Evolutionary conservation across 1,140 invertebrate species (phyloP).

Genomic region (Onthophagus taurus): DNA sequence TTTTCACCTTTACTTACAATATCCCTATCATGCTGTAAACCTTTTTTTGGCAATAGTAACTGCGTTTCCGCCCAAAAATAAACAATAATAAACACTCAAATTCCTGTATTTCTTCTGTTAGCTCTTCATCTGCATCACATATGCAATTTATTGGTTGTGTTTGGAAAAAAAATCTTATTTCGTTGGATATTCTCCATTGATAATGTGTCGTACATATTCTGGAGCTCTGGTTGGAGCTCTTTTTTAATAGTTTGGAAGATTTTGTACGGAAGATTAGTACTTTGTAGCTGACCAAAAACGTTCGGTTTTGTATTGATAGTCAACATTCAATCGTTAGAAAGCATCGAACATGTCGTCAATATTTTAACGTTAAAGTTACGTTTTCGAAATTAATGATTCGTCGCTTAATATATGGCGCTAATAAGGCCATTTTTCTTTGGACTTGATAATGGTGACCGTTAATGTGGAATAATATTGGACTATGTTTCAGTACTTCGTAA

Average conservation of each 20-base stretch:
- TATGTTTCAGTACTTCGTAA: not conserved
- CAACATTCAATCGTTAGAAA: not conserved
- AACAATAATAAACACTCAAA: no score
- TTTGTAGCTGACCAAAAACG: not conserved
- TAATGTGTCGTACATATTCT: no score
- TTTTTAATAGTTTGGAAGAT: not conserved
- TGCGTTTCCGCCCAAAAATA: no score
- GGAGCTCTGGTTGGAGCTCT: not conserved
- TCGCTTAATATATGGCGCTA: not conserved
- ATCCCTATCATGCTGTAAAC: no score
- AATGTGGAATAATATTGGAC: not conserved
- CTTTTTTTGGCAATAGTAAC: no score
- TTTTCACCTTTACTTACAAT: no score
- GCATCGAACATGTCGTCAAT: not conserved
- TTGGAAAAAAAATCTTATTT: no score
- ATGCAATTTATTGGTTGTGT: no score
- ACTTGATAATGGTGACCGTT: not conserved
- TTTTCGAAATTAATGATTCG: conserved; percentile 1
- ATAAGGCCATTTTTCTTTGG: not conserved
- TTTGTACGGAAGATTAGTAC: not conserved
- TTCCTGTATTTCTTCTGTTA: no score
- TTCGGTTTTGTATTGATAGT: not conserved
- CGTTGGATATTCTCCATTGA: no score
- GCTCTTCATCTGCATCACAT: no score
- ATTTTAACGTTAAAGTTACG: conserved; percentile 1